Base-by-base conservation (phyloP, 2,113 vertebrate species). In the Muscicapa adusta region DNA sequence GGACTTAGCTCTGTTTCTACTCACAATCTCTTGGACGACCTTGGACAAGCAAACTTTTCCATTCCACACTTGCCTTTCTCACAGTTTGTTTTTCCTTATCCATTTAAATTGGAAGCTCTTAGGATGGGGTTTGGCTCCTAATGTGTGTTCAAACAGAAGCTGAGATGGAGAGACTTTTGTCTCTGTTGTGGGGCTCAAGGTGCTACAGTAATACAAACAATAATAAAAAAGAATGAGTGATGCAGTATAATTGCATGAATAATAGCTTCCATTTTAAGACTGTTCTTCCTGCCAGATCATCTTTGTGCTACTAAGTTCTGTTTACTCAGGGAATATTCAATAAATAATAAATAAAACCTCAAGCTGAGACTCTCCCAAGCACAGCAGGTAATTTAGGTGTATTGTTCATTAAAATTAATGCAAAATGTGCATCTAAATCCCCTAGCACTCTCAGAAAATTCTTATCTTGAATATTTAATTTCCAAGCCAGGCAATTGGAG, bases 311-410 rank as follows among this genome's bases (percentile, higher is more conserved):
- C 53, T 92, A 94, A 93, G 67, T 88, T 97, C 88, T 91, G 82
- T 96, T 97, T 97, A 91, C 90, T 93, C 76, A 84, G 88, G 65
- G 50, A 96, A 74, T 92, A 90, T 67, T 81, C 94, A 95, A 97
- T 97, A 96, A 96, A 97, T 97, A 96, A 95, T 93, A 92, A 95
- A 96, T 93, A 95, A 91, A 96, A 94, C 63, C 63, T 62, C 60
- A 88, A 74, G 61, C 85, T 86, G 75, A 90, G 71, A 77, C 82
- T 96, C 78, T 71, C 65, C 72, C 79, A 78, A 75, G 79, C 88
- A 78, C 48, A 88, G 82, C 83, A 93, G 79, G 89, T 95, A 94
- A 88, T 92, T 96, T 73, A 88, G 83, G 88, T 88, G 70, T 20
- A 57, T 78, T 2, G 40, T 65, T 79, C 90, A 91, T 88, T 93